These are phyloP conservation scores for Rhizomys pruinosus DNA, from an alignment of 2,113 vertebrate species.

Conservation along the genomic window DNA sequence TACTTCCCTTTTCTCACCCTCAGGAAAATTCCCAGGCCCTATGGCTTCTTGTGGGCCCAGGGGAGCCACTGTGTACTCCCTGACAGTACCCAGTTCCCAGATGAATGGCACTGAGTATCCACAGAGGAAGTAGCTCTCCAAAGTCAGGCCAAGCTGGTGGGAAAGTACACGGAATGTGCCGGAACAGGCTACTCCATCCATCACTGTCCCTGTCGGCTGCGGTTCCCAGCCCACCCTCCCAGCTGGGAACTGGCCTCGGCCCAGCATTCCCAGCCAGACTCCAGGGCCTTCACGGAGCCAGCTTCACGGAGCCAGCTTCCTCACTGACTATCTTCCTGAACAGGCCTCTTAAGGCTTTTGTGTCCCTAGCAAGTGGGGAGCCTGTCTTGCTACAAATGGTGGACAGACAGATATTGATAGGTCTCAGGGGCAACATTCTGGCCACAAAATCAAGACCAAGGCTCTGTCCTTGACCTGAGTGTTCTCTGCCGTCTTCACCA, in stretches of 20 bases:
- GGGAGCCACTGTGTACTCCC: conserved; percentile 51
- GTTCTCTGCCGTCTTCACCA: rapidly evolving
- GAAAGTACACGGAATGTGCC: conserved; percentile 69
- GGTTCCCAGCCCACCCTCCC: conserved; percentile 33
- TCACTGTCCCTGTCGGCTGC: conserved; percentile 71
- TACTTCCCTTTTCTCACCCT: not conserved
- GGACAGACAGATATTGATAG: not conserved
- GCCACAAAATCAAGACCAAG: not conserved
- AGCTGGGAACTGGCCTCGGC: conserved; percentile 46
- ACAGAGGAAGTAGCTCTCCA: conserved; percentile 5
- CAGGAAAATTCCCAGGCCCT: conserved; percentile 63
- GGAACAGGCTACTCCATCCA: conserved; percentile 66
- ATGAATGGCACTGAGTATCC: not conserved
- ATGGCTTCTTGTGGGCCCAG: not conserved
- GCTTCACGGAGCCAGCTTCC: not conserved
- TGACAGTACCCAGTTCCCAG: conserved; percentile 40
- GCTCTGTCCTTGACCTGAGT: not conserved
- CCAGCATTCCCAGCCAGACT: conserved; percentile 5
- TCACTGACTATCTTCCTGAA: not conserved
- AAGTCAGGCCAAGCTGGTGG: conserved; percentile 13
- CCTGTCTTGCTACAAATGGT: not conserved
- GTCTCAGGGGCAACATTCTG: not conserved
- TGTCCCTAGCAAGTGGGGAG: not conserved
- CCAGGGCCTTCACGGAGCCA: not conserved
- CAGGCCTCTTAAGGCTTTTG: not conserved